Base-by-base conservation (phyloP, 2,888 invertebrate species). In the Pseudococcus viburni region DNA sequence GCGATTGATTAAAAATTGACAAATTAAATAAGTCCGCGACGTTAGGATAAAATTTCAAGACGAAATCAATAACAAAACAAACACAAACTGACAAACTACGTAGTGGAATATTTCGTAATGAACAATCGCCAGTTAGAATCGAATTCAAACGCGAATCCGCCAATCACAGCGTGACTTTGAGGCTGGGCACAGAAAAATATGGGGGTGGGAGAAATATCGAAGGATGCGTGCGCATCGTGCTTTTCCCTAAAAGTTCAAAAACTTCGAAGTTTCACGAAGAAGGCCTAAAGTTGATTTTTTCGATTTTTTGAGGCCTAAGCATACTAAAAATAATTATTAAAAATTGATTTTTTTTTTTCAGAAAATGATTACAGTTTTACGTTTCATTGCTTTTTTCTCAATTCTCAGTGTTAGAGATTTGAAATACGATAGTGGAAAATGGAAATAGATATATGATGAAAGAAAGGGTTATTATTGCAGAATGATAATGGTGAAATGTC, bases 31-130 rank as follows among this genome's bases (percentile, higher is more conserved):
- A 59, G 12, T n/a, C 48, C 15, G 12, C 0, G 0, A 9, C 42
- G 8, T 3, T 42, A 51, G 12, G 12, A n/a, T n/a, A 9, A 64
- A 7, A 64, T 22, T 17, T n/a, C 64, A 8, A 22, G 19, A 19
- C 59, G 1, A 59, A 9, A 64, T 64, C 22, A 64, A 19, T 64
- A 64, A 64, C 64, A 64, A 64, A 22, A 64, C 64, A 64, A 64
- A 64, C 19, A 64, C 64, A 64, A 64, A 64, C 55, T 59, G 59
- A 59, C 59, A n/a, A 59, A 33, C 64, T 64, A 64, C 64, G 64
- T 22, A 64, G 22, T 64, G 26, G 26, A 59, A 19, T 8, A 6
- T n/a, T 59, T 59, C 11, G 7, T 6, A 64, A 59, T 11, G 22
- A 64, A 22, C 64, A 64, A 22, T 9, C 64, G 64, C 64, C 64